Evolutionary conservation across 1,140 invertebrate genomes (phyloP).

Genomic region (Lordiphosa clarofinis): DNA sequence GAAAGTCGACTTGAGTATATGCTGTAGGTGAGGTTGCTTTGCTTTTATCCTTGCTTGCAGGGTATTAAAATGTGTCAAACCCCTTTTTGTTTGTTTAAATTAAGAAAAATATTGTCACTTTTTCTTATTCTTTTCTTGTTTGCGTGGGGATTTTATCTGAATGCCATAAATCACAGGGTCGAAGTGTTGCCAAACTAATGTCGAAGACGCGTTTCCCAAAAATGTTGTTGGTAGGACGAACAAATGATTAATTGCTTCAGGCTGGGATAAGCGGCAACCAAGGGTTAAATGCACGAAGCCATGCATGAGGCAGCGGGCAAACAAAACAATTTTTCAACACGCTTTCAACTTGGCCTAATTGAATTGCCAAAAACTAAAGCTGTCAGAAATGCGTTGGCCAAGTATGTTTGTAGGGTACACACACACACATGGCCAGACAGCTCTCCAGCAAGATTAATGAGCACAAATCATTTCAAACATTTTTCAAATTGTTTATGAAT

Average conservation of each 20-base stretch:
- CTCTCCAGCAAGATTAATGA: constrained; percentile 56
- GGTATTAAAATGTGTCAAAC: no score
- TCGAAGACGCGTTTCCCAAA: constrained; percentile 50
- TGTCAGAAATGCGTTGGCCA: constrained; percentile 45
- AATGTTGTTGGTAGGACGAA: not conserved
- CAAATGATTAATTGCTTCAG: constrained; percentile 40
- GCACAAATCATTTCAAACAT: constrained; percentile 56
- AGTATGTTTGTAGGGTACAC: constrained; percentile 12
- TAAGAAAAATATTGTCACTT: no score
- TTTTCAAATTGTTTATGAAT: constrained; percentile 62
- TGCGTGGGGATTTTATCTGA: no score
- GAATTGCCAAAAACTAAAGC: constrained; percentile 60
- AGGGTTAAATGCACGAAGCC: constrained; percentile 27
- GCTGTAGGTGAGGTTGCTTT: no score
- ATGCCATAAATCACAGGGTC: no score
- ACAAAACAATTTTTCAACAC: constrained; percentile 53
- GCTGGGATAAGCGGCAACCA: constrained; percentile 19
- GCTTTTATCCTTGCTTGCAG: no score
- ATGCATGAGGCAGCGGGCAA: constrained; percentile 16
- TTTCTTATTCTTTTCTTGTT: no score
- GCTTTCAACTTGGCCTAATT: constrained; percentile 57
- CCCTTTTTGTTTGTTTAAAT: no score
- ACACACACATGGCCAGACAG: constrained; percentile 7
- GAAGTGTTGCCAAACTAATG: constrained; percentile 20
- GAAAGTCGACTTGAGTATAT: no score